These are phyloP conservation scores for Petrolisthes manimaculis DNA, from an alignment of 2,888 invertebrate species.

Conservation along the genomic window DNA sequence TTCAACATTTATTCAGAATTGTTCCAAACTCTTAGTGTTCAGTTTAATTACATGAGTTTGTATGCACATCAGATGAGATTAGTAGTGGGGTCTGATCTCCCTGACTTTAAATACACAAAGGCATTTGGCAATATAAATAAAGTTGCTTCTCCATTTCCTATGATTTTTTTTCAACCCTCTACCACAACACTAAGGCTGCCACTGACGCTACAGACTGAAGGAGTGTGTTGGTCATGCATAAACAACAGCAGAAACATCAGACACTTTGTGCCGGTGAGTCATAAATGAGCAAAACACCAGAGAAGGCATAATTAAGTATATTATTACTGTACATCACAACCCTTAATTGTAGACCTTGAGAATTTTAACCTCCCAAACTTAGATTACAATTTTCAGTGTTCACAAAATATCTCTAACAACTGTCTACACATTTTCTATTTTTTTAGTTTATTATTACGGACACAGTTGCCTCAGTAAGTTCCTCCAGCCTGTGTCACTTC, in stretches of 20 bases:
- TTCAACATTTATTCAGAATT: constrained; percentile 62
- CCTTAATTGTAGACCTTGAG: constrained; percentile 11
- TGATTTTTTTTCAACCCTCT: constrained; percentile 37
- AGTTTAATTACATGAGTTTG: neutral
- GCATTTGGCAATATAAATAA: constrained; percentile 49
- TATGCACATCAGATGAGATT: constrained; percentile 22
- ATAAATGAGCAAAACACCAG: neutral
- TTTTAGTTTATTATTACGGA: too few relatives aligned
- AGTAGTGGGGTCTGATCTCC: constrained; percentile 1
- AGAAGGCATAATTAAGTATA: neutral
- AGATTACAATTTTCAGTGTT: too few relatives aligned
- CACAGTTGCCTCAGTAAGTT: too few relatives aligned
- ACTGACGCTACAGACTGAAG: constrained; percentile 48
- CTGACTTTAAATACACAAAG: constrained; percentile 9
- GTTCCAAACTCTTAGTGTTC: constrained; percentile 53
- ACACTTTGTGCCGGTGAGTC: neutral
- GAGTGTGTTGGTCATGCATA: constrained; percentile 28
- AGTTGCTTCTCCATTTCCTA: constrained; percentile 21
- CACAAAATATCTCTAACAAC: neutral
- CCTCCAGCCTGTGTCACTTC: too few relatives aligned
- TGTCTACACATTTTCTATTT: too few relatives aligned
- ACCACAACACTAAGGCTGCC: constrained; percentile 59
- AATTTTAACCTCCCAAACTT: constrained; percentile 2
- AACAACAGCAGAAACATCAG: constrained; percentile 41
- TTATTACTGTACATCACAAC: neutral